These are phyloP conservation scores for Pseudonaja textilis DNA, from an alignment of 2,113 vertebrate species.

Conservation along the genomic window DNA sequence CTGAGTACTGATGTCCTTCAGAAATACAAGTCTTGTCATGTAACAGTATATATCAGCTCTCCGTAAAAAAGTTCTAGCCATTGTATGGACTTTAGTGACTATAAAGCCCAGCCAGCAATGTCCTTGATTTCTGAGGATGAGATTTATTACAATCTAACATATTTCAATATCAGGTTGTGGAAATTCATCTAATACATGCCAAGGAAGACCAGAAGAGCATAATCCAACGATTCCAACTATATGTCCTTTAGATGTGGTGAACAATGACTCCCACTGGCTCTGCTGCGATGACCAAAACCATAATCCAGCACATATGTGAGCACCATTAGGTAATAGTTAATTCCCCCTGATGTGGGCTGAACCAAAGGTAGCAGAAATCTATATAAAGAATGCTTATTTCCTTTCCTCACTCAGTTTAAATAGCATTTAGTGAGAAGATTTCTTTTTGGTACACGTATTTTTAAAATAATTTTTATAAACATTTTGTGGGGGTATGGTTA, in stretches of 20 bases:
- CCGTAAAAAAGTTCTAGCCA: background rate
- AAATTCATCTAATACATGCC: background rate
- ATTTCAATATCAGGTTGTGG: background rate
- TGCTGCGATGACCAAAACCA: background rate
- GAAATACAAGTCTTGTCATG: background rate
- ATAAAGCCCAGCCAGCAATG: background rate
- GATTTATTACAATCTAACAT: background rate
- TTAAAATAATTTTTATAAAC: background rate
- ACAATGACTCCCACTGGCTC: background rate
- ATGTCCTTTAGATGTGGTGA: background rate
- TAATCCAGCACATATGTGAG: background rate
- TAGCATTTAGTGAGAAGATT: background rate
- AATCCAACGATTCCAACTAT: background rate
- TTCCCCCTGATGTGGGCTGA: background rate
- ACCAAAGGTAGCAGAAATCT: background rate
- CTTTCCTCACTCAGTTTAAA: background rate
- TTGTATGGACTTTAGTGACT: background rate
- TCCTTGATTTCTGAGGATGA: background rate
- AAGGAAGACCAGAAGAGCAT: background rate
- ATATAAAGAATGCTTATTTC: background rate
- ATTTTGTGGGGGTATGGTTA: background rate
- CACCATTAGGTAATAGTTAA: background rate
- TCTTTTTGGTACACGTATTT: background rate
- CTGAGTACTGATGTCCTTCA: background rate
- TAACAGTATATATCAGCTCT: background rate